phyloP scores from a whole-genome alignment of 2,797 vertebrate species.

The Brachyrhaphis roseni region DNA sequence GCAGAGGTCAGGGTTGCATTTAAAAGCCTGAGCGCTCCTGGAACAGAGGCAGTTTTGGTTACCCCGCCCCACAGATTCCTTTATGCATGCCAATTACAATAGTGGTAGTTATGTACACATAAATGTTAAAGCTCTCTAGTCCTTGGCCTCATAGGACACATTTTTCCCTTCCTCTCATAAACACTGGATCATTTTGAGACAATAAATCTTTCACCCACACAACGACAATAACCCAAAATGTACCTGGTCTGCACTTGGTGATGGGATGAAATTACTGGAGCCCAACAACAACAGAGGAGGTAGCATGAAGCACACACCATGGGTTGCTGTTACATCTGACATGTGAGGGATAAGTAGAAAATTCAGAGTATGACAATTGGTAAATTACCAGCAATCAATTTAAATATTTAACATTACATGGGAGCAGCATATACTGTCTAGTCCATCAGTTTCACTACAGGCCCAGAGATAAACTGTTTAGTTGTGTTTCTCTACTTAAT shows the following conservation, averaged over 20 bases:
- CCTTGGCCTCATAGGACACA: neutral
- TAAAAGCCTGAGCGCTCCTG: neutral
- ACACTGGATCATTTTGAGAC: neutral
- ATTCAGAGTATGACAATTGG: neutral
- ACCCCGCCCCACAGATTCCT: neutral
- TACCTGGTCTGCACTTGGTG: neutral
- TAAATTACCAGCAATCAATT: neutral
- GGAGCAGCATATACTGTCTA: neutral
- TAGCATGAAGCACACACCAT: too few relatives aligned
- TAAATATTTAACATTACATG: neutral
- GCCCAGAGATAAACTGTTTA: neutral
- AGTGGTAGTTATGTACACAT: neutral
- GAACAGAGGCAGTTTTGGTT: neutral
- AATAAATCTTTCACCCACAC: neutral
- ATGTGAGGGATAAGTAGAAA: neutral
- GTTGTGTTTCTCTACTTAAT: neutral
- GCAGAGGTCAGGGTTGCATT: conserved; percentile 6
- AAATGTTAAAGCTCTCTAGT: neutral
- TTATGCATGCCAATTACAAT: neutral
- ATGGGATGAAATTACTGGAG: neutral
- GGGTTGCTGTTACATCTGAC: neutral
- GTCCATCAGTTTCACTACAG: neutral
- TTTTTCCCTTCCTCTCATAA: neutral
- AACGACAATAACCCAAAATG: neutral
- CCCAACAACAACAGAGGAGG: neutral